Percentiles rank a stretch among this genome's conserved stretches.
These are phyloP conservation scores for Eriosoma lanigerum DNA, from an alignment of 1,140 invertebrate genomes.

Conservation along the genomic window DNA sequence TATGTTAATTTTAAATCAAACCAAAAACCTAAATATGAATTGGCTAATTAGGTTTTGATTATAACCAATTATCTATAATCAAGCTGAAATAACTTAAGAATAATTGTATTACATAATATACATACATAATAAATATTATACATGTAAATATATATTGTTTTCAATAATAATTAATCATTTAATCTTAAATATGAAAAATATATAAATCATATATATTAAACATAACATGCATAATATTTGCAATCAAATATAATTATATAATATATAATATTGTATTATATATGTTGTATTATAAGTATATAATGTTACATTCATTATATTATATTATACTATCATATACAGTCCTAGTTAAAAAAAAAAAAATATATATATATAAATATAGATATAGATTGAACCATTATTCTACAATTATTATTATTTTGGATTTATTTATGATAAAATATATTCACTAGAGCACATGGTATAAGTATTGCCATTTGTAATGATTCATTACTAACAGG, in stretches of 20 bases:
- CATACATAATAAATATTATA: neutral
- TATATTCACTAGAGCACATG: neutral
- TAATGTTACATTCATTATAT: neutral
- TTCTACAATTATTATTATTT: neutral
- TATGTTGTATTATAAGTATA: neutral
- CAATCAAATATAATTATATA: neutral
- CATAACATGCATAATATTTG: slow-evolving; percentile 16
- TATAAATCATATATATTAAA: neutral
- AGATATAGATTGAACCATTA: neutral
- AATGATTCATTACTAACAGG: neutral
- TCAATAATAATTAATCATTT: slow-evolving; percentile 15
- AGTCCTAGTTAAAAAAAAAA: neutral
- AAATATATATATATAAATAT: too few species aligned
- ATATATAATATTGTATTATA: too few species aligned
- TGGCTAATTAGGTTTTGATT: slow-evolving; percentile 14
- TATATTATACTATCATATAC: slow-evolving; percentile 18
- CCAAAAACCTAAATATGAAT: slow-evolving; percentile 10
- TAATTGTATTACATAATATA: slow-evolving; percentile 21
- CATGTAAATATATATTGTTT: neutral
- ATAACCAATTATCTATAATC: neutral
- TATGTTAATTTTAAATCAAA: neutral
- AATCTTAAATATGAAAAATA: slow-evolving; percentile 16
- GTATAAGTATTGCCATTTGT: neutral
- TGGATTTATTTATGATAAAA: slow-evolving; percentile 9
- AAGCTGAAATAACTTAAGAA: neutral